Percentiles rank a stretch among this genome's conserved stretches.
Evolutionary conservation across 2,888 invertebrate genomes (phyloP).

Genomic region (Drosophila siamana): DNA sequence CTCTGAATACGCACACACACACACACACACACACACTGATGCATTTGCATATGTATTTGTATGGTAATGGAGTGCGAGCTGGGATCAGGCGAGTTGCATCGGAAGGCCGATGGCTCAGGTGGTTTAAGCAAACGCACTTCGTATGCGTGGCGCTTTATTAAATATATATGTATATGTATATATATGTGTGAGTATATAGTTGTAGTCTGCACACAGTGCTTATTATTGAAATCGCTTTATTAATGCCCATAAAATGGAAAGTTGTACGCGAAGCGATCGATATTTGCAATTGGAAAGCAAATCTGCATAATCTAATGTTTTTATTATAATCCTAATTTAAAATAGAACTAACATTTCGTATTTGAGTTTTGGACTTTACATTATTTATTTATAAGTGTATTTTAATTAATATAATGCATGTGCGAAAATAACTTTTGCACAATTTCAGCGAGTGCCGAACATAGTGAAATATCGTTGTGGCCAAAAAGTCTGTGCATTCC

Average conservation of each 20-base stretch:
- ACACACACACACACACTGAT: background rate
- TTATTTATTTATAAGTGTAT: background rate
- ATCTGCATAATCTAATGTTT: background rate
- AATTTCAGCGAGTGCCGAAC: background rate
- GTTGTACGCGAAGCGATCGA: slow-evolving; percentile 8
- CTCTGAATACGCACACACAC: slow-evolving; percentile 31
- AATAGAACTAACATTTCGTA: background rate
- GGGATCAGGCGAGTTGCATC: background rate
- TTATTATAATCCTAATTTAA: background rate
- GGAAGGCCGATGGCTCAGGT: slow-evolving; percentile 28
- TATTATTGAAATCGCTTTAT: slow-evolving; percentile 62
- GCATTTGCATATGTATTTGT: slow-evolving; percentile 17
- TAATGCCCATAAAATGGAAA: slow-evolving; percentile 52
- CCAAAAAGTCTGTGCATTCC: slow-evolving; percentile 18
- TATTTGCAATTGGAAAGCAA: background rate
- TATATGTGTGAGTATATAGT: background rate
- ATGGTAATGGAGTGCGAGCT: slow-evolving; percentile 12
- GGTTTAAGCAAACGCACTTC: slow-evolving; percentile 49
- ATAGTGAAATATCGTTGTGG: slow-evolving; percentile 28
- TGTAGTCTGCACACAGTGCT: slow-evolving; percentile 37
- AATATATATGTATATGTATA: slow-evolving; percentile 26
- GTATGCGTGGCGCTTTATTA: slow-evolving; percentile 61
- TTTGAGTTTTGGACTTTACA: background rate
- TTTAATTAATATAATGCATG: slow-evolving; percentile 63
- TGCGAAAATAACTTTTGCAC: slow-evolving; percentile 32